Evolutionary conservation across 37 sponge, comb jelly and placozoan genomes (phyloP), one percentile per base, ranked within the genome.

Genomic region (Tethya wilhelma): DNA sequence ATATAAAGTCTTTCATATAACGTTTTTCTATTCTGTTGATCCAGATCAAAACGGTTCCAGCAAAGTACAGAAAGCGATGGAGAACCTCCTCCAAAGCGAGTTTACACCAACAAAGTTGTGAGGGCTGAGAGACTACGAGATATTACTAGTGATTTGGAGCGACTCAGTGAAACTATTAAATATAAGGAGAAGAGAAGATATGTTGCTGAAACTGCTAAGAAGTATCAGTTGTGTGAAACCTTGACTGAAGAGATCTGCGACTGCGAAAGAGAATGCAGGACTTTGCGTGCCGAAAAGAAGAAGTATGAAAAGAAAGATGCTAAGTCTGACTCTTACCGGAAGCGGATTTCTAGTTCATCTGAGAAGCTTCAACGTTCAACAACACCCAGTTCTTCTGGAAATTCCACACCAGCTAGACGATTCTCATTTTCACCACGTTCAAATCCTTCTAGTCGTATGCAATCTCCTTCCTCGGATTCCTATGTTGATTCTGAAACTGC

Each of bases 231-330:
- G 4, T 73, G 56, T 73, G 55, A 73, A 6, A 4, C 56, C 39
- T 25, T 75, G 29, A 37, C 76, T 45, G 60, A 75, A 19, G 62
- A 59, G 57, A 58, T 75, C 9, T 23, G 30, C 9, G 64, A 63
- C 8, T 25, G 26, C 9, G 31, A 63, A 63, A 8, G 30, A 9
- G 64, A 63, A 63, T 8, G 26, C 26, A 63, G 64, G 28, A 63
- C 8, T 23, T 25, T 63, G 26, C 8, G 19, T 25, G 8, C 19
- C 8, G 64, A 63, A 23, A 9, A 23, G 31, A 63, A 22, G 26
- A 63, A 63, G 8, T 63, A 29, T 9, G 8, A 22, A 9, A 23
- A 26, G 26, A 63, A 26, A 63, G 30, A 63, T 12, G 19, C 9
- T 12, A 63, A 63, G 31, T 63, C 64, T 12, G 8, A 25, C 8